Base-by-base conservation (phyloP, 2,113 vertebrate genomes). In the Xerus inauris region DNA sequence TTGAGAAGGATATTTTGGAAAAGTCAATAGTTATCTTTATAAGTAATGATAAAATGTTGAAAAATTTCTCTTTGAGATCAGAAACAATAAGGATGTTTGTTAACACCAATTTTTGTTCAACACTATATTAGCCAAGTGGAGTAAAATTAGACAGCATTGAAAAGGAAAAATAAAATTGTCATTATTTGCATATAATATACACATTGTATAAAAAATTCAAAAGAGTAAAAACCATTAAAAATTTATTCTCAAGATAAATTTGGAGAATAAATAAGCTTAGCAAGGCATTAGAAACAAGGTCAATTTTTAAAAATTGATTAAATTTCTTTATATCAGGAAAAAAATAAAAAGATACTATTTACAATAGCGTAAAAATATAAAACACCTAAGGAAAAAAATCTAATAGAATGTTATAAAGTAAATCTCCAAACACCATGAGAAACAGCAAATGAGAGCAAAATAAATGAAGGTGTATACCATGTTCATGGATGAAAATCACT, bases 261-360 rank as follows among this genome's bases (percentile, higher is more conserved):
- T 77, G 73, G 47, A 90, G 42, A 94, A 94, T 83, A 82, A 94
- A 94, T 83, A 82, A 54, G 32, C 11, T 94, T 87, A 82, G 83
- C 49, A 62, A 88, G 54, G 20, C 64, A 92, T 64, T 72, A 84
- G 71, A 94, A 92, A 65, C 11, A 89, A 83, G n/a, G 28, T 40
- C 57, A 65, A 76, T 40, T 67, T 8, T 32, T 0, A 89, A 72
- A 42, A 85, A n/a, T 80, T 90, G 40, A 47, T 40, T 82, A 16
- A 16, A 42, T 80, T 84, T 57, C 38, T 67, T 35, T 59, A 24
- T 67, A n/a, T n/a, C 38, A 86, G 24, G 79, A 62, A 26, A 75
- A 86, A 72, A 79, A 90, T 47, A 3, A 67, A 95, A 80, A 47
- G 24, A 47, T 8, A 24, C 35, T 28, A 30, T 59, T 75, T 90